Evolutionary conservation across 2,888 invertebrate genomes (phyloP).

Genomic region (Eupithecia subumbrata): DNA sequence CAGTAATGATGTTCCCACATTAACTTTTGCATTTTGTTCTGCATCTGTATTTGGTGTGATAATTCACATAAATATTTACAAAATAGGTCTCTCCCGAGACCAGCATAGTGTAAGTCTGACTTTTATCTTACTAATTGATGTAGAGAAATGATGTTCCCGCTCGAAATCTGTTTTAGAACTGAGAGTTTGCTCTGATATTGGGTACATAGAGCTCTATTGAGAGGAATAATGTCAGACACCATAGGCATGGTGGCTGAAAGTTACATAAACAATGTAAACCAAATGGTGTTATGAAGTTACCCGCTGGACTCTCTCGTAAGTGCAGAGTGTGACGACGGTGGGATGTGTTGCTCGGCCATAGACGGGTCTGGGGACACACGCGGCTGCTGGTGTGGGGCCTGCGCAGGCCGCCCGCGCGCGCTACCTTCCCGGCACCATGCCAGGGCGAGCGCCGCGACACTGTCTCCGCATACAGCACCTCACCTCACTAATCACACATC

Average conservation of each 20-base stretch:
- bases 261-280: neutral
- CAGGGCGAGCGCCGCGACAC: conserved; percentile 76
- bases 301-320: conserved; percentile 87
- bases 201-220: neutral
- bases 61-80: neutral
- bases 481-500: conserved; percentile 51
- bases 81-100: neutral
- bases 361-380: conserved; percentile 91
- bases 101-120: neutral
- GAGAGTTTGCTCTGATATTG: neutral
- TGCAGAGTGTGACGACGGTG: conserved; percentile 89
- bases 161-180: neutral
- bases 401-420: conserved; percentile 84
- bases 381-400: conserved; percentile 83
- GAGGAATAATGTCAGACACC: neutral
- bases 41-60: neutral
- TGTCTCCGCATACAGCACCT: conserved; percentile 72
- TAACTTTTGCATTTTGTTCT: neutral
- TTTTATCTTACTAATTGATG: neutral
- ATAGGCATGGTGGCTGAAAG: neutral
- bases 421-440: conserved; percentile 84
- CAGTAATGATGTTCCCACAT: neutral
- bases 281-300: conserved; percentile 53
- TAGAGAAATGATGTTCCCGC: neutral
- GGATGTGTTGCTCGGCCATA: conserved; percentile 95